A percentile compares a stretch with the other conserved stretches of the same genome.
Conservation (phyloP, 2,113 vertebrate genomes). For the Rissa tridactyla region DNA sequence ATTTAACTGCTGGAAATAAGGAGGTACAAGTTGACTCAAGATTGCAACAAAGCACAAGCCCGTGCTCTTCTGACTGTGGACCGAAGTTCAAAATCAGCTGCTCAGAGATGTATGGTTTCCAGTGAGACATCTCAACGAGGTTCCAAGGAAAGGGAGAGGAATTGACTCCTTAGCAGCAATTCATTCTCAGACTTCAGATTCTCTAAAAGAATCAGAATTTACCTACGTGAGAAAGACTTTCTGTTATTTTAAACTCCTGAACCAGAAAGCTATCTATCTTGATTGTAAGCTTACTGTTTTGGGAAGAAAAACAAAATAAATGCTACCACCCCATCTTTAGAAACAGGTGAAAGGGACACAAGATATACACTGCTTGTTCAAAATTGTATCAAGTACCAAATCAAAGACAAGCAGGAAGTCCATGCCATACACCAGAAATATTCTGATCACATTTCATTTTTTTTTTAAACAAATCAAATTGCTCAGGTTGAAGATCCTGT, state of each 20-base stretch:
- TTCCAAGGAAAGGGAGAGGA: not conserved
- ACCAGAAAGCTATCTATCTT: not conserved
- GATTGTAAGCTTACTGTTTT: not conserved
- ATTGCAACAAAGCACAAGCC: not conserved
- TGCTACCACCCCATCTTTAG: not conserved
- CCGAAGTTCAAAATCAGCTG: not conserved
- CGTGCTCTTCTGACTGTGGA: not conserved
- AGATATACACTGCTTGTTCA: not conserved
- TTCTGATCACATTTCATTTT: not conserved
- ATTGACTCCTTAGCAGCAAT: not conserved
- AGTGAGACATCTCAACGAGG: not conserved
- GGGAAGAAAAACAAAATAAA: not conserved
- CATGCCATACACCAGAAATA: not conserved
- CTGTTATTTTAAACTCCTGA: not conserved
- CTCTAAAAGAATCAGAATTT: not conserved
- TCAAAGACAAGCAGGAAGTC: not conserved
- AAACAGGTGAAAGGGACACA: not conserved
- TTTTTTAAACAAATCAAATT: not conserved
- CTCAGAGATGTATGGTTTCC: not conserved
- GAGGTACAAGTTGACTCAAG: not conserved
- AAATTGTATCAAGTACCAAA: not conserved
- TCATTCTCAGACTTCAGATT: not conserved
- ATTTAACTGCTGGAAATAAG: not conserved
- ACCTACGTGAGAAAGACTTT: not conserved
- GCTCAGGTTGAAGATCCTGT: not conserved